Base-by-base conservation (phyloP, 2,113 vertebrate genomes). In the Sinocyclocheilus rhinocerous region DNA sequence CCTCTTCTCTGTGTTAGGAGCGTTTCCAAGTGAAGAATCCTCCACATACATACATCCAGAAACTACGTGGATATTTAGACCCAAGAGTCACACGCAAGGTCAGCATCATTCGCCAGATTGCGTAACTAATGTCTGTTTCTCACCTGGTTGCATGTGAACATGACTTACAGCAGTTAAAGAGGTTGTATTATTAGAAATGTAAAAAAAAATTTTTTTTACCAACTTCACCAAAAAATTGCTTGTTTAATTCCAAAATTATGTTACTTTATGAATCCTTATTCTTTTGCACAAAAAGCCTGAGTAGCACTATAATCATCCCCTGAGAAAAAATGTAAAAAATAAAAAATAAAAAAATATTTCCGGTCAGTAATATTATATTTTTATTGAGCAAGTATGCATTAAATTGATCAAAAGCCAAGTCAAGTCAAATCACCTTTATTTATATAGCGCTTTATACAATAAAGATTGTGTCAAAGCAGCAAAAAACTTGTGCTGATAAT, bases 1-100 rank as follows among this genome's bases (percentile, higher is more conserved):
- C 89, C 77, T 80, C 42, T 81, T 20, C 18, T 85, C 22, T 45
- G 8, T 89, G 63, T 59, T 88, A 99, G 98, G 98, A 99, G 91
- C 94, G 98, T 26, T 99, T 99, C 92, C 97, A 99, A 89, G 98
- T 99, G 92, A 99, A 99, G 92, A 99, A 97, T 88, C 97, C 97
- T 1, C 98, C 98, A 36, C 97, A 99, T 29, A 96, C 98, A 26
- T 99, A 99, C 81, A 99, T 99, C 92, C 97, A 97, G 93, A 98
- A 99, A 92, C 95, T 99, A 73, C 95, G 96, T 87, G 96, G 96
- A 86, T 98, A 97, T 94, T 90, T 99, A 92, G 97, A 98, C 90
- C 97, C 97, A 0, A 95, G 95, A 0, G 96, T 98, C 85, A 98
- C 98, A 4, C 95, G 97, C 72, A 99, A 99, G 97, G 98, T 98